Percentiles rank a stretch among this genome's conserved stretches.
phyloP scores from a whole-genome alignment of 1,140 invertebrate genomes.

The Maconellicoccus hirsutus region DNA sequence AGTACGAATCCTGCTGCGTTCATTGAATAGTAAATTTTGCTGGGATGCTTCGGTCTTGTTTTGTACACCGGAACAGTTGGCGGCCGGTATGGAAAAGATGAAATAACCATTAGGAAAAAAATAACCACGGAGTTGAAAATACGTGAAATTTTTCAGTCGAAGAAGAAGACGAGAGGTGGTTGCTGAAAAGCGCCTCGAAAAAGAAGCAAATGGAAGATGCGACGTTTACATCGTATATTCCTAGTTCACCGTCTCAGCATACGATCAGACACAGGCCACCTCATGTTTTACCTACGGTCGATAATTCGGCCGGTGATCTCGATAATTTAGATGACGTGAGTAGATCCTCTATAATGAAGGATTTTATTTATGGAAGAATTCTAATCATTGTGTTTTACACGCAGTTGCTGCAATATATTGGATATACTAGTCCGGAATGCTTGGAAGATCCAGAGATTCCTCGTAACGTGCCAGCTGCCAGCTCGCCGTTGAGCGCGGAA shows the following conservation, averaged over 20 bases:
- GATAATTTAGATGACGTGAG: constrained; percentile 87
- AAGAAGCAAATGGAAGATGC: constrained; percentile 25
- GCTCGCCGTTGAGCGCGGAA: constrained; percentile 51
- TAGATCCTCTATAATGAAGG: constrained; percentile 28
- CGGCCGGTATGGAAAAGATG: not conserved
- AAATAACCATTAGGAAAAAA: not conserved
- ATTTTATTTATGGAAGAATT: not conserved
- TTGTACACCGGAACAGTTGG: constrained; percentile 44
- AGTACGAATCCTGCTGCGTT: constrained; percentile 71
- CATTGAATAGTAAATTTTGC: constrained; percentile 90
- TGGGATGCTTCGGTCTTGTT: constrained; percentile 91
- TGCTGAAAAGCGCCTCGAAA: not conserved
- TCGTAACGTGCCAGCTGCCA: constrained; percentile 53
- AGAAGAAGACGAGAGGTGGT: constrained; percentile 7
- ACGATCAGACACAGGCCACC: constrained; percentile 57
- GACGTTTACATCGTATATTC: constrained; percentile 27
- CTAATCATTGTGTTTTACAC: constrained; percentile 28
- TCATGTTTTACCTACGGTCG: constrained; percentile 63
- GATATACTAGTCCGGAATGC: constrained; percentile 84
- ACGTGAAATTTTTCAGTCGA: not conserved
- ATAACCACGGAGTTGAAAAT: not conserved
- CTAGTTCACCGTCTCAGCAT: constrained; percentile 40
- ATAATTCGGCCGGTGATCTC: constrained; percentile 72
- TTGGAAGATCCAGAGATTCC: constrained; percentile 53
- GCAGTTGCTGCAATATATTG: constrained; percentile 78